Base-by-base conservation (phyloP, 2,888 invertebrate species). In the Ceratothoa steindachneri region DNA sequence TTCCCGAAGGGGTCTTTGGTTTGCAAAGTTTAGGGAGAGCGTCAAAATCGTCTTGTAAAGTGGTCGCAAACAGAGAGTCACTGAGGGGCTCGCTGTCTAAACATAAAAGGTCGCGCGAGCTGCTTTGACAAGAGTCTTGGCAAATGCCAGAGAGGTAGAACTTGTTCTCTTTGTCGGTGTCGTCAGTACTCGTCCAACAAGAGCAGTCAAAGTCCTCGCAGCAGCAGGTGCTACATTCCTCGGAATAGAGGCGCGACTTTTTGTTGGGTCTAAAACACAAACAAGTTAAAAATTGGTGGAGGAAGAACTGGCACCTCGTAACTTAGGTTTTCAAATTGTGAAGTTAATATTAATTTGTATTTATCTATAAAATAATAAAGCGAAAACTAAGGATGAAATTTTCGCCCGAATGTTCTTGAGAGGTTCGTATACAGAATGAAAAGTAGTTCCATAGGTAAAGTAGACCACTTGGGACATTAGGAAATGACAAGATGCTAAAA, bases 121-220 rank as follows among this genome's bases (percentile, higher is more conserved):
- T 60, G 27, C 60, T 60, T 7, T 24, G 52, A 60, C 60, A 60
- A 60, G 24, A 24, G 60, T 24, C 27, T 60, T 24, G n/a, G n/a
- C n/a, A 22, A 60, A 12, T 15, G n/a, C 24, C 24, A n/a, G 24
- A 7, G 22, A 24, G 24, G 22, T 60, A 12, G 9, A 60, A 24
- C 27, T 24, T 52, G 71, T 71, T 74, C 64, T 69, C 77, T 55
- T 72, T 75, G 65, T 71, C 68, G 27, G 65, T 29, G 15, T 73
- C 77, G 27, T 65, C 73, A 65, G 41, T 51, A 55, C 71, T 67
- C 30, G 64, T 67, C 60, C 70, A 70, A 71, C 77, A 68, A 69
- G 65, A 66, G 77, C 73, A 77, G 53, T 77, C 73, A 73, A 73
- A 77, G 73, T 71, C 77, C 41, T 73, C 71, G 51, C 73, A 75